Evolutionary conservation across 2,797 vertebrate genomes (phyloP).

Genomic region (Ctenopoma multispine): DNA sequence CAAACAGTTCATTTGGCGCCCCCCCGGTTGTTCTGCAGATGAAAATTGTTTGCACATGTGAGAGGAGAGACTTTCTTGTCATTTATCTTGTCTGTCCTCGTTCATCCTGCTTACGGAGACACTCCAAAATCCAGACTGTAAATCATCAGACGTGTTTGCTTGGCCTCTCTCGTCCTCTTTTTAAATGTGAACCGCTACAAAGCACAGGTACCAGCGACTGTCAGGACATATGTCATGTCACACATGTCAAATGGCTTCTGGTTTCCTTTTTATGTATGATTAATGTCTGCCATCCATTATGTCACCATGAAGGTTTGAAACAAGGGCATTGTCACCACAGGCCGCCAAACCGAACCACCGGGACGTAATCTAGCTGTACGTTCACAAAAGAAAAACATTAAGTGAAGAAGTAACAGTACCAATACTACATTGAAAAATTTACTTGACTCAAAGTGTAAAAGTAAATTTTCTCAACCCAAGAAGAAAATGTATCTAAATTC

Average conservation of each 20-base stretch:
- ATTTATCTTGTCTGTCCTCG: constrained; percentile 64
- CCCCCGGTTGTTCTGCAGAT: constrained; percentile 52
- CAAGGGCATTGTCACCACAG: not conserved
- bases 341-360: not conserved
- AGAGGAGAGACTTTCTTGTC: constrained; percentile 56
- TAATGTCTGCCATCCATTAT: constrained; percentile 25
- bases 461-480: too few species aligned
- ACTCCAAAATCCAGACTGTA: constrained; percentile 41
- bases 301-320: constrained; percentile 11
- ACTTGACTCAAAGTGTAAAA: too few species aligned
- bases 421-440: too few species aligned
- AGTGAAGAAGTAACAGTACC: too few species aligned
- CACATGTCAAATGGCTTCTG: constrained; percentile 6
- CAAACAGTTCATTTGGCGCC: constrained; percentile 68
- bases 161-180: constrained; percentile 9
- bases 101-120: constrained; percentile 53
- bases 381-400: too few species aligned
- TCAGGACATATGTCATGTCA: not conserved
- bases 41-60: constrained; percentile 77
- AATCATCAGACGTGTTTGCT: constrained; percentile 41
- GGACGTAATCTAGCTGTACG: not conserved
- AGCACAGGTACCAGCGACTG: constrained; percentile 12
- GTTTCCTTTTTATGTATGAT: constrained; percentile 33
- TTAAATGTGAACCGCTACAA: constrained; percentile 24
- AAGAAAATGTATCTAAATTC: too few species aligned